phyloP scores from a whole-genome alignment of 2,888 invertebrate species.

The Leptopterna dolabrata region DNA sequence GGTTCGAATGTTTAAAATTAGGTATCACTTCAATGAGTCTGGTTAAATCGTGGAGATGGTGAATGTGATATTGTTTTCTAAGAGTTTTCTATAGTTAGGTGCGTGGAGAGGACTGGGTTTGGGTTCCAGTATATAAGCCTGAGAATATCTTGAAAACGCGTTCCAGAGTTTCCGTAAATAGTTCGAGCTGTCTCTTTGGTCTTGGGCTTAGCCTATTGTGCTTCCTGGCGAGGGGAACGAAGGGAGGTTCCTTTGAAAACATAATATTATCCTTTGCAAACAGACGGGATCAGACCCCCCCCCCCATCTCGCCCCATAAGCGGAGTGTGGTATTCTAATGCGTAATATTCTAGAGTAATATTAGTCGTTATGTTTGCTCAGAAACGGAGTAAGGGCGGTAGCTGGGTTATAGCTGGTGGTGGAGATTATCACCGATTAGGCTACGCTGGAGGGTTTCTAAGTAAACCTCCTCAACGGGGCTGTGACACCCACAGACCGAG shows the following conservation, averaged over 20 bases:
- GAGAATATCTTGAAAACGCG: not conserved
- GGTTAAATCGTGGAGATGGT: too few relatives aligned
- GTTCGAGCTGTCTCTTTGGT: not conserved
- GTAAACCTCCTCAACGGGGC: not conserved
- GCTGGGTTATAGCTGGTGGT: constrained; percentile 16
- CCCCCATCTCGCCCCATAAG: not conserved
- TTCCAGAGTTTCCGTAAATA: not conserved
- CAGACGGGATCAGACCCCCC: constrained; percentile 19
- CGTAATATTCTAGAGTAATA: constrained; percentile 55
- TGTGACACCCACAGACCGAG: not conserved
- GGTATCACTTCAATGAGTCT: too few relatives aligned
- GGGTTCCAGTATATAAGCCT: not conserved
- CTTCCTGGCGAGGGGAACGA: too few relatives aligned
- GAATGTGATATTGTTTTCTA: too few relatives aligned
- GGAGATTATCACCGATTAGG: constrained; percentile 47
- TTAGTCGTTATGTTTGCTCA: constrained; percentile 53
- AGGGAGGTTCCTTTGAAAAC: constrained; percentile 34
- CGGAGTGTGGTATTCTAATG: constrained; percentile 48
- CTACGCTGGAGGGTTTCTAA: not conserved
- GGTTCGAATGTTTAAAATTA: too few relatives aligned
- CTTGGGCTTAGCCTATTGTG: not conserved
- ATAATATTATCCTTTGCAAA: constrained; percentile 56
- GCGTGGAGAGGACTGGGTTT: too few relatives aligned
- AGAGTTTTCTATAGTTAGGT: too few relatives aligned
- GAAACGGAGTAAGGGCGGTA: not conserved